Evolutionary conservation across 2,888 invertebrate genomes (phyloP), one percentile per base, ranked within the genome.

Genomic region (Pristionchus entomophagus): DNA sequence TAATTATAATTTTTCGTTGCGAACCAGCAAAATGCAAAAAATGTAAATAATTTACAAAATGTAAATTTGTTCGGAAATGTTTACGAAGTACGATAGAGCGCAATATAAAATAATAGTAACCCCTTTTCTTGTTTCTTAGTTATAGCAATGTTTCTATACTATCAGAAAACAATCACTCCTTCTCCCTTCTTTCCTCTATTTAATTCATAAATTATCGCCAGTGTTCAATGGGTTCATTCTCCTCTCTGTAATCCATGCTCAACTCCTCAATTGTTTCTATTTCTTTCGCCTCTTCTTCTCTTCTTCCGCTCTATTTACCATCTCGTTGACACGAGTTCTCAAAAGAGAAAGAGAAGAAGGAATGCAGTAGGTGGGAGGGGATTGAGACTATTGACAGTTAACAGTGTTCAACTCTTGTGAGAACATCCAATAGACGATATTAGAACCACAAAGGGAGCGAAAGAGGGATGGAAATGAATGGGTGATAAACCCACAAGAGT

Each of bases 291-390:
- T 41, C 77, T 45, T 17, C 32, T n/a, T 12, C 35, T 35, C 38
- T 41, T 81, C 80, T 81, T 38, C 38, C 35, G 26, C 26, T 82
- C 82, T 82, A 17, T 45, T 82, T 45, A 38, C 59, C 73, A 14
- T 6, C n/a, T 73, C 41, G 41, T 73, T 73, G 45, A 41, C 73
- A 45, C 73, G 41, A 73, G 41, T 69, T 59, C 56, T 59, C 4
- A 69, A 73, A n/a, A 22, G 45, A 41, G 41, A 69, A n/a, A 73
- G 73, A 32, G 73, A 56, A 73, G 59, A 35, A 69, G 73, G 41
- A 45, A 73, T 26, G 73, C 41, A 73, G 73, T 73, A 73, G 73
- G 73, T 26, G 73, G 73, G 26, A 22, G 56, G 19, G 10, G 38
- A 45, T 45, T 41, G 22, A 26, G 73, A 56, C 8, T 56, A 22